Evolutionary conservation across 2,797 vertebrate species (phyloP).

Genomic region (Alca torda): DNA sequence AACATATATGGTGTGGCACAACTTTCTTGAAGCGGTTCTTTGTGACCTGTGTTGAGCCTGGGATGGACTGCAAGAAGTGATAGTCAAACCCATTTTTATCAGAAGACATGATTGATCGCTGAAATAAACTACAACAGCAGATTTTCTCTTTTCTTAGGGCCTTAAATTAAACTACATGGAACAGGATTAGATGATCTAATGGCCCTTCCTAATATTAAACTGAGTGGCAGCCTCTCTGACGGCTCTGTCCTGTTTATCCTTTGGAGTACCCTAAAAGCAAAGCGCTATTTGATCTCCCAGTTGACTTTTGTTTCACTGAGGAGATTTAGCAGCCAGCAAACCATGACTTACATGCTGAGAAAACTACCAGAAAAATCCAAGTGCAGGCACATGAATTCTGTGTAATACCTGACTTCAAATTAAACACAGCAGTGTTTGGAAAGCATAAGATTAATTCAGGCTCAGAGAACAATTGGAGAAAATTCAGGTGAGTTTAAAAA

Average conservation of each 20-base stretch:
- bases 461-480: not conserved
- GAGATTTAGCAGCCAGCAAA: not conserved
- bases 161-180: not conserved
- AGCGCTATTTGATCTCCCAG: not conserved
- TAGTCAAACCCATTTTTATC: not conserved
- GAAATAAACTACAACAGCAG: not conserved
- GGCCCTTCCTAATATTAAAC: not conserved
- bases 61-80: not conserved
- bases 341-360: not conserved
- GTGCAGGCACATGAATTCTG: not conserved
- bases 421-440: not conserved
- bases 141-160: not conserved
- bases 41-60: not conserved
- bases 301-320: not conserved
- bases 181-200: not conserved
- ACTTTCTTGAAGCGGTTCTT: not conserved
- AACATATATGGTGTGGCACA: not conserved
- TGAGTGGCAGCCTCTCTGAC: not conserved
- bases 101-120: not conserved
- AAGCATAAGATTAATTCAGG: not conserved
- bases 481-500: constrained; percentile 29
- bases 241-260: not conserved
- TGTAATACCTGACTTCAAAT: not conserved
- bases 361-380: not conserved
- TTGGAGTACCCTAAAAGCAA: not conserved